phyloP scores from a whole-genome alignment of 2,888 invertebrate species.

The Phania funesta region DNA sequence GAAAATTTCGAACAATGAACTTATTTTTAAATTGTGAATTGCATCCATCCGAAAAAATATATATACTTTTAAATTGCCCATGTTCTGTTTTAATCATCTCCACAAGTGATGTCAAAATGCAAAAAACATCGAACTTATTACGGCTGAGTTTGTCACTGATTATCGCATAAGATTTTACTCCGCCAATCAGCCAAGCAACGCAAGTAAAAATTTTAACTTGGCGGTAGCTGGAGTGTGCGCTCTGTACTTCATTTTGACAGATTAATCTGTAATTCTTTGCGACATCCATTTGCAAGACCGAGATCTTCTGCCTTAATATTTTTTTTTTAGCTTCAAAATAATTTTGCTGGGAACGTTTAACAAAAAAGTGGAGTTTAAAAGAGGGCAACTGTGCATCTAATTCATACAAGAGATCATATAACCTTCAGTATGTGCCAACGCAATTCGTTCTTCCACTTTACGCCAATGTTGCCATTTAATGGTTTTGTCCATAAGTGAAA shows the following conservation, averaged over 20 bases:
- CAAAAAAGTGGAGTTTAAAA: constrained; percentile 30
- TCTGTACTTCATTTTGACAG: constrained; percentile 9
- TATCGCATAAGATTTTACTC: constrained; percentile 1
- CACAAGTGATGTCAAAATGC: too few species aligned
- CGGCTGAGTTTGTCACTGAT: constrained; percentile 33
- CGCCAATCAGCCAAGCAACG: constrained; percentile 18
- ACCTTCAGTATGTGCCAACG: constrained; percentile 8
- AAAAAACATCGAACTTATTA: too few species aligned
- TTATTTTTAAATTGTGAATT: constrained; percentile 8
- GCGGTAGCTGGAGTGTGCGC: background rate
- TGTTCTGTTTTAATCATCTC: too few species aligned
- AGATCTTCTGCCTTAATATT: constrained; percentile 17
- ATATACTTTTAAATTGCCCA: too few species aligned
- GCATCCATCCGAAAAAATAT: constrained; percentile 11
- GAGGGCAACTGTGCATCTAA: constrained; percentile 15
- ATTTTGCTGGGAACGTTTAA: constrained; percentile 11
- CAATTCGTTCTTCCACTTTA: constrained; percentile 24
- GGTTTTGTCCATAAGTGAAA: background rate
- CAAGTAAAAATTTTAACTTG: constrained; percentile 38
- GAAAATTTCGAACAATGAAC: background rate
- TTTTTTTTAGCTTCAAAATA: constrained; percentile 8
- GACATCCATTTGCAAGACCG: constrained; percentile 18
- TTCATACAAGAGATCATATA: constrained; percentile 30
- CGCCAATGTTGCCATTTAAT: constrained; percentile 27
- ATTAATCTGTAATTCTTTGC: constrained; percentile 2